Conservation (phyloP, 2,797 vertebrate species). For the Nyctalus aviator region DNA sequence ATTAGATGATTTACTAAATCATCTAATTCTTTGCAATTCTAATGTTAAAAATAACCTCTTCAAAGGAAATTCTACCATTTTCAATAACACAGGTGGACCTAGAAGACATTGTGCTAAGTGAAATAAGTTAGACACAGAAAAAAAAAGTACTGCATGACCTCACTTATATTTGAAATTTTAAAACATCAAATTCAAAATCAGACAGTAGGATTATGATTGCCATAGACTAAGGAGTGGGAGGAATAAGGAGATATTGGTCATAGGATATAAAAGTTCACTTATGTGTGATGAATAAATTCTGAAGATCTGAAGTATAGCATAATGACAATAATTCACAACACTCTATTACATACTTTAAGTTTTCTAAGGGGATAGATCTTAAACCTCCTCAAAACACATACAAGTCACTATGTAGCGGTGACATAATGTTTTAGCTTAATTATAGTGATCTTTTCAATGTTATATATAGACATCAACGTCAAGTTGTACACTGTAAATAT, state of each 20-base stretch:
- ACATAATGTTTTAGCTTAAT: neutral
- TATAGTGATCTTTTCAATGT: neutral
- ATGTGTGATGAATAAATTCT: neutral
- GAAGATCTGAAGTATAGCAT: neutral
- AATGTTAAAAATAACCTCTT: constrained; percentile 7
- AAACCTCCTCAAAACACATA: neutral
- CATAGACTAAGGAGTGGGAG: neutral
- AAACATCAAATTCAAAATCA: neutral
- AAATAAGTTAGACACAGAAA: constrained; percentile 15
- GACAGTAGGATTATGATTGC: neutral
- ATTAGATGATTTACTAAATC: constrained; percentile 33
- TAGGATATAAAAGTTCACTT: neutral
- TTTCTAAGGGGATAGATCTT: constrained; percentile 4
- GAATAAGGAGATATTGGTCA: neutral
- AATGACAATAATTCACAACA: neutral
- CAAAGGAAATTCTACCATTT: neutral
- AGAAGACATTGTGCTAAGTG: neutral
- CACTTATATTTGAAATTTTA: neutral
- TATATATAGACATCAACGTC: neutral
- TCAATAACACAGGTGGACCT: neutral
- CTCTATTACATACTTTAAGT: neutral
- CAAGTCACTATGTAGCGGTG: neutral
- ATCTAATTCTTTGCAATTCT: neutral
- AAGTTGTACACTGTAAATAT: neutral
- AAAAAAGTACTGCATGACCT: neutral